Evolutionary conservation across 2,113 vertebrate species (phyloP).

Genomic region (Phalacrocorax aristotelis): DNA sequence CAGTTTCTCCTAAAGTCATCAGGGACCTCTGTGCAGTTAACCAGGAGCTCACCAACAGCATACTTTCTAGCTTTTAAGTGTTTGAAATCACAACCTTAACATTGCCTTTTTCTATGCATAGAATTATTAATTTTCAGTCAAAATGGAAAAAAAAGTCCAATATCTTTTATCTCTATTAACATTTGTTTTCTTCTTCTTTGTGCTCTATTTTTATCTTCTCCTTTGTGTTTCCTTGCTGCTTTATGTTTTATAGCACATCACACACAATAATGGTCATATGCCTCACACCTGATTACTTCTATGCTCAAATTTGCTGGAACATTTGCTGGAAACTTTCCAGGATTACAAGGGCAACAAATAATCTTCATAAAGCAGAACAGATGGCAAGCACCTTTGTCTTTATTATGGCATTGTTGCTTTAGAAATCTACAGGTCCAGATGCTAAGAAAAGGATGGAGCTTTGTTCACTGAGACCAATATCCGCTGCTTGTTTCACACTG

Average conservation of each 20-base stretch:
- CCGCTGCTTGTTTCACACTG: background rate
- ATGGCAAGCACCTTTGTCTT: conserved; percentile 14
- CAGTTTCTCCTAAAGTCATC: background rate
- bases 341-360: conserved; percentile 1
- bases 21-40: background rate
- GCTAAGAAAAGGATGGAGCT: background rate
- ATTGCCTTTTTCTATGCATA: background rate
- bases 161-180: background rate
- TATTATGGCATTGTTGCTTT: background rate
- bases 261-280: background rate
- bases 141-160: background rate
- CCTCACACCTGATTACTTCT: background rate
- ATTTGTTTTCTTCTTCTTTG: background rate
- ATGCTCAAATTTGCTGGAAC: background rate
- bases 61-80: background rate
- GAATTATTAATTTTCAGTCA: background rate
- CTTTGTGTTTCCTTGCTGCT: background rate
- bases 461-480: background rate
- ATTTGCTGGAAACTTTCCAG: conserved; percentile 12
- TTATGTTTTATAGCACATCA: background rate
- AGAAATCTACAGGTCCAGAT: conserved; percentile 2
- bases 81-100: background rate
- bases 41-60: background rate
- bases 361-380: conserved; percentile 19
- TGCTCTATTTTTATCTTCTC: background rate